Percentiles rank a stretch among this genome's conserved stretches.
These are phyloP conservation scores for Nebria brevicollis DNA, from an alignment of 2,888 invertebrate species.

Conservation along the genomic window DNA sequence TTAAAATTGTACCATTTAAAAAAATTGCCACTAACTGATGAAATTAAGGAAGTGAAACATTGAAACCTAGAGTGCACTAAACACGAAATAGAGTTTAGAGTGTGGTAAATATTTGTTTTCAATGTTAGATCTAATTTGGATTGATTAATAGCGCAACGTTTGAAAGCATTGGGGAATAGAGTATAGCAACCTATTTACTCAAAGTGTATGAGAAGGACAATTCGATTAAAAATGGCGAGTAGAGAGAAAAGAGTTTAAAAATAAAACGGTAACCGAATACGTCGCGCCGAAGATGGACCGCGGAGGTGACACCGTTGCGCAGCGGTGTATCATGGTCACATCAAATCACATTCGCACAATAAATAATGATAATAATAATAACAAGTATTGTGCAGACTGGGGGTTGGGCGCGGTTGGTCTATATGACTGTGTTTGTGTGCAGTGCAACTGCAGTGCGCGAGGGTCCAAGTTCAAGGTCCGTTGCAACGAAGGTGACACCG, in stretches of 20 bases:
- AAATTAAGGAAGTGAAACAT: no score
- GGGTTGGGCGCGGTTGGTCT: background rate
- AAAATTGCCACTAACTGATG: no score
- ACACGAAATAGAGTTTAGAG: no score
- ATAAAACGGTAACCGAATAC: conserved; percentile 30
- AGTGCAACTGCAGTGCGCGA: conserved; percentile 36
- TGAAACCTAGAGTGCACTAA: no score
- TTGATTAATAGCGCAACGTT: background rate
- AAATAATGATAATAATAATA: background rate
- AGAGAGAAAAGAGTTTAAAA: background rate
- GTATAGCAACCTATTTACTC: background rate
- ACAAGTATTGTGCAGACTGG: background rate
- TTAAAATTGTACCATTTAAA: no score
- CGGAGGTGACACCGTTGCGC: background rate
- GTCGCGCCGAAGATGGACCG: conserved; percentile 41
- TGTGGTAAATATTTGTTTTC: no score
- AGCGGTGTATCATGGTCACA: background rate
- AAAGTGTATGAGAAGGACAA: conserved; percentile 4
- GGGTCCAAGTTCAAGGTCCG: conserved; percentile 47
- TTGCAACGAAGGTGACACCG: conserved; percentile 64
- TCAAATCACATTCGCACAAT: background rate
- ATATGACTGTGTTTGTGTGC: conserved; percentile 17
- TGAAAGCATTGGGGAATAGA: conserved; percentile 2
- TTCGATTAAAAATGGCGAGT: conserved; percentile 4
- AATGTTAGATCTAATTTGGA: background rate